phyloP scores from a whole-genome alignment of 2,113 vertebrate genomes.

The Aspiorhynchus laticeps region DNA sequence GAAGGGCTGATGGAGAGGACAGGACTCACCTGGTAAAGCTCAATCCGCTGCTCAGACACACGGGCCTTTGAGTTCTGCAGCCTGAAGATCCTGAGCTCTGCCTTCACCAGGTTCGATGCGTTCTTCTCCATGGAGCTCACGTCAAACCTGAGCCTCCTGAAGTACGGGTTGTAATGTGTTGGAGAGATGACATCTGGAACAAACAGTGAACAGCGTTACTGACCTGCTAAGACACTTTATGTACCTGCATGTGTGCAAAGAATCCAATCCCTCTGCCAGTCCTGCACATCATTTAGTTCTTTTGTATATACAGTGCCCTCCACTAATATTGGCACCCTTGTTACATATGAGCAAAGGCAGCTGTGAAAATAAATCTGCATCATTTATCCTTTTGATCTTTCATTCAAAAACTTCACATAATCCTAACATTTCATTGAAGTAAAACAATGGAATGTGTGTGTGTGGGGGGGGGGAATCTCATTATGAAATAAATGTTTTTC shows the following conservation, averaged over 20 bases:
- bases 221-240: neutral
- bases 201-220: constrained; percentile 29
- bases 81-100: constrained; percentile 92
- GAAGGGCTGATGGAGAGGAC: neutral
- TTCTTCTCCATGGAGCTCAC: constrained; percentile 94
- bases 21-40: constrained; percentile 91
- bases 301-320: neutral
- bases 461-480: no score
- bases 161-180: constrained; percentile 73
- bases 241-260: neutral
- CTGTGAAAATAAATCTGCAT: no score
- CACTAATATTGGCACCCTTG: no score
- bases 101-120: constrained; percentile 92
- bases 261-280: neutral
- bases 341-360: no score
- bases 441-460: no score
- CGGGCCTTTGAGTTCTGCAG: constrained; percentile 87
- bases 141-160: constrained; percentile 85
- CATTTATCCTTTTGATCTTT: no score
- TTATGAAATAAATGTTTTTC: no score
- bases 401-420: no score
- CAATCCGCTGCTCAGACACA: constrained; percentile 91
- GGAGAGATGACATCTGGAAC: constrained; percentile 73
- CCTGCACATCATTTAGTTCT: neutral
- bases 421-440: no score